Conservation (phyloP, 2,888 invertebrate genomes). For the Chirona hameri region DNA sequence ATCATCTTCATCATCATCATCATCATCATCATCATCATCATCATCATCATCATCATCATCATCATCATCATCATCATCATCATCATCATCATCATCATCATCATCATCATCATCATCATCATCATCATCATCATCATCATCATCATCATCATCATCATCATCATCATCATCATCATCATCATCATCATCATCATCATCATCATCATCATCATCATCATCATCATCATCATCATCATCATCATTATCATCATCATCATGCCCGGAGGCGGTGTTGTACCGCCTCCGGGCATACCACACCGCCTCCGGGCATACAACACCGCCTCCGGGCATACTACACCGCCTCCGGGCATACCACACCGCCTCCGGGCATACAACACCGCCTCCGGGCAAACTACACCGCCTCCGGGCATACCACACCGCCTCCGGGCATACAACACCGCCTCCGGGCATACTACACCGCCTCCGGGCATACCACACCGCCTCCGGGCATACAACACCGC, state of each 20-base stretch:
- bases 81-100: constrained; percentile 22
- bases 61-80: constrained; percentile 22
- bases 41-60: constrained; percentile 12
- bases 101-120: constrained; percentile 22
- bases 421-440: no score
- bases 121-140: constrained; percentile 22
- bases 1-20: constrained; percentile 10
- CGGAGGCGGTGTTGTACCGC: no score
- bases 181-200: constrained; percentile 22
- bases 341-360: no score
- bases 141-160: constrained; percentile 22
- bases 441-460: no score
- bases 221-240: constrained; percentile 22
- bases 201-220: not conserved
- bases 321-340: no score
- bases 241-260: constrained; percentile 22
- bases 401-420: no score
- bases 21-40: constrained; percentile 3
- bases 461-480: no score
- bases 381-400: no score
- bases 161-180: constrained; percentile 22
- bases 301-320: no score
- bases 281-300: no score
- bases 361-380: no score
- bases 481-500: no score